Evolutionary conservation across 2,797 vertebrate species (phyloP).

Genomic region (Thunnus albacares): DNA sequence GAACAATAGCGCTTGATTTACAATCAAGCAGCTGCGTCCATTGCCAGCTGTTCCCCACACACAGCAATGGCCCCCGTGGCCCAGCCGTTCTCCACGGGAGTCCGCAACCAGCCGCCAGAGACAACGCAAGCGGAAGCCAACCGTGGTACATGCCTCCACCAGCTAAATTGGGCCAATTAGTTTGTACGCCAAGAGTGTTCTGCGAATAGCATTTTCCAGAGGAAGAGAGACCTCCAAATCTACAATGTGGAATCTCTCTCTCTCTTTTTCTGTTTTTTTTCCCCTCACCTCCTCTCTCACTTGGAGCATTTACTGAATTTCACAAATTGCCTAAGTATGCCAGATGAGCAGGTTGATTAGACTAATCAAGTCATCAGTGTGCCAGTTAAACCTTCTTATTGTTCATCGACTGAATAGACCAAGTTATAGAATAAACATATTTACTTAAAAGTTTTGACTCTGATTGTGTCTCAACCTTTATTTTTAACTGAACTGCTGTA

Average conservation of each 20-base stretch:
- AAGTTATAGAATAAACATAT: constrained; percentile 31
- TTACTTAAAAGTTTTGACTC: constrained; percentile 38
- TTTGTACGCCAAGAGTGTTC: constrained; percentile 52
- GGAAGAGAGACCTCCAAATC: constrained; percentile 36
- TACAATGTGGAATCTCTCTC: constrained; percentile 28
- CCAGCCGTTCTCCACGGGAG: constrained; percentile 74
- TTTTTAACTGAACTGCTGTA: constrained; percentile 20
- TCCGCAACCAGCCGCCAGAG: constrained; percentile 73
- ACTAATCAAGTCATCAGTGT: constrained; percentile 52
- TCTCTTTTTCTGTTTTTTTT: neutral
- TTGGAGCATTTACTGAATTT: constrained; percentile 29
- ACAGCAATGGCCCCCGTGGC: constrained; percentile 59
- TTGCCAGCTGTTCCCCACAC: constrained; percentile 79
- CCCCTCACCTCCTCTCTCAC: constrained; percentile 10
- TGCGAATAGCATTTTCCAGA: constrained; percentile 34
- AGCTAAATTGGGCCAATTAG: constrained; percentile 81
- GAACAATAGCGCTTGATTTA: constrained; percentile 84
- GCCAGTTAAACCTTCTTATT: constrained; percentile 44
- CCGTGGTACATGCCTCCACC: constrained; percentile 53
- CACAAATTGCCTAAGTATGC: constrained; percentile 28
- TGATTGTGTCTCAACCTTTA: constrained; percentile 39
- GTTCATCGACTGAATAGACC: constrained; percentile 22
- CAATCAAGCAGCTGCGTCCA: constrained; percentile 86
- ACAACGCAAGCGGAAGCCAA: constrained; percentile 70
- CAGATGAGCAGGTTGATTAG: constrained; percentile 60